A percentile compares a stretch with the other conserved stretches of the same genome.
These are phyloP conservation scores for Anoura caudifer DNA, from an alignment of 2,113 vertebrate species.

Conservation along the genomic window DNA sequence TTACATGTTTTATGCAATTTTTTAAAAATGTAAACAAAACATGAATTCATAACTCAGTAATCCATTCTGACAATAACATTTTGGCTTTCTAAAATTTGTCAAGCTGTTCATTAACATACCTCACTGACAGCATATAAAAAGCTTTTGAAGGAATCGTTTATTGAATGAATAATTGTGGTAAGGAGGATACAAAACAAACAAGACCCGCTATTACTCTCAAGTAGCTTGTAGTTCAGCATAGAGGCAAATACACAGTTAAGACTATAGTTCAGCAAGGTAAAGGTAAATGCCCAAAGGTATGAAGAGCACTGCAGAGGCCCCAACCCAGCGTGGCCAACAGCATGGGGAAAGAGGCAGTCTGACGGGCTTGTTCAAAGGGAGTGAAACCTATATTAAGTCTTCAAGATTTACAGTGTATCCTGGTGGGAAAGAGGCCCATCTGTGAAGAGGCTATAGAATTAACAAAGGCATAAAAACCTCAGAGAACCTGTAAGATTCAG, in stretches of 20 bases:
- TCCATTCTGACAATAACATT: neutral
- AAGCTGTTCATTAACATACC: neutral
- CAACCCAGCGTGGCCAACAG: neutral
- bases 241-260: slow-evolving; percentile 36
- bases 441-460: neutral
- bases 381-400: neutral
- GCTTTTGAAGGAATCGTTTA: neutral
- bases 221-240: neutral
- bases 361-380: neutral
- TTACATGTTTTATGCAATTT: neutral
- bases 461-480: neutral
- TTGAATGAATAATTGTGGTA: slow-evolving; percentile 1
- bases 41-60: neutral
- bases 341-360: neutral
- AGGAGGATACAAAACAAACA: neutral
- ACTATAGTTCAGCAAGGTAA: neutral
- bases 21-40: neutral
- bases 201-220: neutral
- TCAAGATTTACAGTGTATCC: neutral
- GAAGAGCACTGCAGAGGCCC: neutral
- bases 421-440: neutral
- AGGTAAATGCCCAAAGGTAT: neutral
- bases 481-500: neutral
- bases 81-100: neutral
- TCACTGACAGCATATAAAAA: neutral